A percentile compares a stretch with the other conserved stretches of the same genome.
Conservation (phyloP, 2,888 invertebrate species). For the Mallateleia sp. region DNA sequence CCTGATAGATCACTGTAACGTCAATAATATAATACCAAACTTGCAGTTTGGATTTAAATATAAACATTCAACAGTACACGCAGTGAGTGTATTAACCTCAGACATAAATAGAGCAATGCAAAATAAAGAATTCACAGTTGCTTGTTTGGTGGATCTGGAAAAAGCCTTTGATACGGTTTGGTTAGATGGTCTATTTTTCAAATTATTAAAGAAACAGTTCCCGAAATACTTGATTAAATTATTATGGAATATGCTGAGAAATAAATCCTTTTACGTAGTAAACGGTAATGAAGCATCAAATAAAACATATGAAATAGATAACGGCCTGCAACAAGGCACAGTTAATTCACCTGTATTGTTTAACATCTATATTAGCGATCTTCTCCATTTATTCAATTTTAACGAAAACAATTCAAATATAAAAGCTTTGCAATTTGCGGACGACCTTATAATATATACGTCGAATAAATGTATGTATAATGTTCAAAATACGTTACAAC, state of each 20-base stretch:
- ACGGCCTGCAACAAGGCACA: slow-evolving; percentile 73
- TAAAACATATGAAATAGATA: slow-evolving; percentile 7
- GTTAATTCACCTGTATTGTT: slow-evolving; percentile 55
- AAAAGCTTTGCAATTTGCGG: slow-evolving; percentile 43
- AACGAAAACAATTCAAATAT: background rate
- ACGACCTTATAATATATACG: slow-evolving; percentile 26
- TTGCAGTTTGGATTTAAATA: slow-evolving; percentile 14
- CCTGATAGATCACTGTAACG: background rate
- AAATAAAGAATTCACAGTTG: background rate
- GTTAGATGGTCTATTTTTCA: slow-evolving; percentile 60
- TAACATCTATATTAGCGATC: slow-evolving; percentile 53
- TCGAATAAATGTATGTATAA: background rate
- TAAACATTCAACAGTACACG: slow-evolving; percentile 41
- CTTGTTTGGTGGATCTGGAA: slow-evolving; percentile 66
- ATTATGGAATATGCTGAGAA: slow-evolving; percentile 46
- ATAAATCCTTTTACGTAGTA: slow-evolving; percentile 36
- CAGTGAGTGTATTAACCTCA: slow-evolving; percentile 35
- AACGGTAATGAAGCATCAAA: background rate
- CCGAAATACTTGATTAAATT: slow-evolving; percentile 41
- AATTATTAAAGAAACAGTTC: slow-evolving; percentile 39
- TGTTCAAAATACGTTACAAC: background rate
- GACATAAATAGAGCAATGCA: background rate
- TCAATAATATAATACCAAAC: background rate
- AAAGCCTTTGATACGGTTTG: slow-evolving; percentile 73
- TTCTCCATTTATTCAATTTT: slow-evolving; percentile 10